Percentiles rank a stretch among this genome's conserved stretches.
These are phyloP conservation scores for Taphrorychus bicolor DNA, from an alignment of 2,888 invertebrate genomes.

Conservation along the genomic window DNA sequence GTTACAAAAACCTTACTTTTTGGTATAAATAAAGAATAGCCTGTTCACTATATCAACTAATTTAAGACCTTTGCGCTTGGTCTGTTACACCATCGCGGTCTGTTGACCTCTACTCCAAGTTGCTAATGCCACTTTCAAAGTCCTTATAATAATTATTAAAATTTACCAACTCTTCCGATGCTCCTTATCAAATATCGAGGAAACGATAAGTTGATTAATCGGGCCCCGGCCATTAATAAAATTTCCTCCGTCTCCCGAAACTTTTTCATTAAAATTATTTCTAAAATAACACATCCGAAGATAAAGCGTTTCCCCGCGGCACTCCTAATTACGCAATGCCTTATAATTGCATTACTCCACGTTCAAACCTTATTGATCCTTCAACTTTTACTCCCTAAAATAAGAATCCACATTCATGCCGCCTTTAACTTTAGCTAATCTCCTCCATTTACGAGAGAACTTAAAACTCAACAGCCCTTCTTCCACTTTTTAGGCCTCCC, in stretches of 20 bases:
- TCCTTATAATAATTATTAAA: slow-evolving; percentile 24
- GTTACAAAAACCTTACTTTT: no score
- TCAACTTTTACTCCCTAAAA: slow-evolving; percentile 53
- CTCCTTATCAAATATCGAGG: slow-evolving; percentile 43
- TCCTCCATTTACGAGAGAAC: slow-evolving; percentile 54
- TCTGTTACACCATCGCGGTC: no score
- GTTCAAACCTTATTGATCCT: slow-evolving; percentile 57
- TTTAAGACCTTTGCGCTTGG: no score
- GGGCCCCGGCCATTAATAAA: slow-evolving; percentile 49
- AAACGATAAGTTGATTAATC: slow-evolving; percentile 49
- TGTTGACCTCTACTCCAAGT: neutral
- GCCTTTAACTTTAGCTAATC: slow-evolving; percentile 53
- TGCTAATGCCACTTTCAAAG: slow-evolving; percentile 6
- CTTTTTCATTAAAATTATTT: slow-evolving; percentile 54
- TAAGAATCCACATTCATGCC: slow-evolving; percentile 53
- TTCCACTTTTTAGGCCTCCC: slow-evolving; percentile 41
- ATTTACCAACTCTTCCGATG: slow-evolving; percentile 34
- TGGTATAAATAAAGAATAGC: no score
- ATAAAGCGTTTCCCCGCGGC: slow-evolving; percentile 54
- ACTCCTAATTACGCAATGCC: slow-evolving; percentile 58
- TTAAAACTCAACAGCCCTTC: slow-evolving; percentile 48
- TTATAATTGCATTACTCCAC: slow-evolving; percentile 57
- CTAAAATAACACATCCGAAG: slow-evolving; percentile 55
- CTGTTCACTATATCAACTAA: no score
- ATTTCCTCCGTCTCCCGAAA: slow-evolving; percentile 46